Conservation (phyloP, 2,888 invertebrate species). For the Plebejus anna region DNA sequence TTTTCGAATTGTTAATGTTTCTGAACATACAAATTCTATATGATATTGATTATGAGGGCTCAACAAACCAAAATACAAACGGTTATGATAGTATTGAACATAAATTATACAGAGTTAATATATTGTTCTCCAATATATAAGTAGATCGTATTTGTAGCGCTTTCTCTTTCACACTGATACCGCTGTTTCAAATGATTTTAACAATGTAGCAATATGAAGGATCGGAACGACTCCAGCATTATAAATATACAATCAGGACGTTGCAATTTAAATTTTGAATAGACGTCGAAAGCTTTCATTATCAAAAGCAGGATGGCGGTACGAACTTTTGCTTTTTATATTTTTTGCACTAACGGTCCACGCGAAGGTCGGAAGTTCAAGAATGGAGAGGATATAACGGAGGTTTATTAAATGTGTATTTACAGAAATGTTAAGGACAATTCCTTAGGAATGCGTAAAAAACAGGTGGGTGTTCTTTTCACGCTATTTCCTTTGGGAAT, state of each 20-base stretch:
- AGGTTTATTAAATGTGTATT: conserved; percentile 1
- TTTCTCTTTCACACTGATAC: no score
- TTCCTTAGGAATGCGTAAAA: not conserved
- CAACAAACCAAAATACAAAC: no score
- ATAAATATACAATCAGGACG: not conserved
- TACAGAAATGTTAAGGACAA: not conserved
- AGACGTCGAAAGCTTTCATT: not conserved
- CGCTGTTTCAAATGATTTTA: no score
- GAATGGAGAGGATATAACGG: conserved; percentile 3
- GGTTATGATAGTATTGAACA: no score
- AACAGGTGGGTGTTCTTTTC: not conserved
- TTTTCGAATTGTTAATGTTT: no score
- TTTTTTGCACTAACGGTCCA: conserved; percentile 5
- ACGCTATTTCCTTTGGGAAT: not conserved
- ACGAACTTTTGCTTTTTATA: conserved; percentile 14
- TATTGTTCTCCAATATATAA: no score
- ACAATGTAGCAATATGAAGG: not conserved
- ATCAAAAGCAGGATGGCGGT: conserved; percentile 5
- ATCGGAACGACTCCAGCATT: not conserved
- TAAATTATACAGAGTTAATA: no score
- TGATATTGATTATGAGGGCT: no score
- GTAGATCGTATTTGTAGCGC: no score
- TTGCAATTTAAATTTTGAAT: conserved; percentile 8
- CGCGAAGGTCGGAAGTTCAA: not conserved
- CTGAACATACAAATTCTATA: no score